These are phyloP conservation scores for Leptoteleia sp. DNA, from an alignment of 1,140 invertebrate genomes.

Conservation along the genomic window DNA sequence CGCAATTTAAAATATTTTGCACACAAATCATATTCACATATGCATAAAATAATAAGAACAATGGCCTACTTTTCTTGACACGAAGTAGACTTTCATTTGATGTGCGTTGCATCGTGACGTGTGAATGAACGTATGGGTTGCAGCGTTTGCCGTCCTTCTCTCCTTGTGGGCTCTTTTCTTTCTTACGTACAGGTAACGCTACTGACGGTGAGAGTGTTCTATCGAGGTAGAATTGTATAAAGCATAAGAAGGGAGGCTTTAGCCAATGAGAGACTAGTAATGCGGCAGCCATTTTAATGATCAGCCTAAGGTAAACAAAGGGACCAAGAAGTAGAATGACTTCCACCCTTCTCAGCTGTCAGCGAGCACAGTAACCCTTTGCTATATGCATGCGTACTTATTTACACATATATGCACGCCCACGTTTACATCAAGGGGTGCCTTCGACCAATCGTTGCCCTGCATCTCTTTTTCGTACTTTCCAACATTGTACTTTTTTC, in stretches of 20 bases:
- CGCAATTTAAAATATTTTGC: constrained; percentile 16
- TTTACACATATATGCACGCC: constrained; percentile 71
- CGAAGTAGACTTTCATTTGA: constrained; percentile 63
- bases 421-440: constrained; percentile 74
- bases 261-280: constrained; percentile 78
- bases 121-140: constrained; percentile 63
- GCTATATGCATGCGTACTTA: constrained; percentile 60
- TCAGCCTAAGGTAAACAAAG: constrained; percentile 80
- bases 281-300: constrained; percentile 82
- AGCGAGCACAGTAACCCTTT: constrained; percentile 74
- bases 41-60: constrained; percentile 56
- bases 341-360: constrained; percentile 74
- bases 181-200: constrained; percentile 57
- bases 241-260: constrained; percentile 68
- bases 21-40: constrained; percentile 18
- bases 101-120: constrained; percentile 53
- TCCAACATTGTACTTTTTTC: constrained; percentile 60
- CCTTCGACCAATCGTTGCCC: constrained; percentile 75
- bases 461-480: constrained; percentile 68
- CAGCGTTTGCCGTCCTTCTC: constrained; percentile 60
- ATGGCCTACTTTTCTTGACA: constrained; percentile 63
- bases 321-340: constrained; percentile 78
- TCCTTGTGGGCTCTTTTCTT: constrained; percentile 30
- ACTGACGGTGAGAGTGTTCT: constrained; percentile 72
- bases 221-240: constrained; percentile 69